phyloP scores from a whole-genome alignment of 2,888 invertebrate species.

The Pseudoips prasinana region DNA sequence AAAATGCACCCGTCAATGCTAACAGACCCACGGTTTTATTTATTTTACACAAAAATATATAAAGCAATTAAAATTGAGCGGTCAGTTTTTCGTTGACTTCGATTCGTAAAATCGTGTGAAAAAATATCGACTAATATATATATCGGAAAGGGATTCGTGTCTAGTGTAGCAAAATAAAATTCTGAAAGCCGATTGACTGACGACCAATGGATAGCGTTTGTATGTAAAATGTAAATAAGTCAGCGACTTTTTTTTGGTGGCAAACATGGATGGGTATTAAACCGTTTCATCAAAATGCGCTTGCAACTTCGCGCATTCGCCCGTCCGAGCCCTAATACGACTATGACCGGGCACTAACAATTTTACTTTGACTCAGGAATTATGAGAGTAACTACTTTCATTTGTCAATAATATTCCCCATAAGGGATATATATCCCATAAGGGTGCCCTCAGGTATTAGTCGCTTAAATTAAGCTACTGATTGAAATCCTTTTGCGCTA shows the following conservation, averaged over 20 bases:
- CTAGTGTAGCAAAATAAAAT: constrained; percentile 33
- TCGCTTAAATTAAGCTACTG: too few relatives aligned
- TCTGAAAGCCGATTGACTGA: constrained; percentile 36
- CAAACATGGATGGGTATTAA: constrained; percentile 12
- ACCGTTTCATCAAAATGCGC: constrained; percentile 5
- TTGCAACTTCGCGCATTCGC: too few relatives aligned
- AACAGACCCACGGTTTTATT: constrained; percentile 7
- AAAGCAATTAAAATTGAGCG: constrained; percentile 23
- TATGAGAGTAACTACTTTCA: too few relatives aligned
- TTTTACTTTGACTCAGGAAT: too few relatives aligned
- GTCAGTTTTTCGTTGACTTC: constrained; percentile 22
- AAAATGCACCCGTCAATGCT: constrained; percentile 10
- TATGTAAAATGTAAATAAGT: constrained; percentile 40
- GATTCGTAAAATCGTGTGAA: constrained; percentile 21
- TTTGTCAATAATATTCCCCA: too few relatives aligned
- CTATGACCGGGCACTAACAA: too few relatives aligned
- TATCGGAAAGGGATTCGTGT: constrained; percentile 32
- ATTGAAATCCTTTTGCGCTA: too few relatives aligned
- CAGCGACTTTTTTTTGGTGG: constrained; percentile 28
- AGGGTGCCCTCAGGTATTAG: too few relatives aligned
- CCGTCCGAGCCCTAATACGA: too few relatives aligned
- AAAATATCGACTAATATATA: constrained; percentile 30
- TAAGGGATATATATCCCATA: too few relatives aligned
- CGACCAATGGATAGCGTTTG: constrained; percentile 38
- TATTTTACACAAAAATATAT: constrained; percentile 13